Evolutionary conservation across 2,888 invertebrate species (phyloP).

Genomic region (Tetragnatha montana): DNA sequence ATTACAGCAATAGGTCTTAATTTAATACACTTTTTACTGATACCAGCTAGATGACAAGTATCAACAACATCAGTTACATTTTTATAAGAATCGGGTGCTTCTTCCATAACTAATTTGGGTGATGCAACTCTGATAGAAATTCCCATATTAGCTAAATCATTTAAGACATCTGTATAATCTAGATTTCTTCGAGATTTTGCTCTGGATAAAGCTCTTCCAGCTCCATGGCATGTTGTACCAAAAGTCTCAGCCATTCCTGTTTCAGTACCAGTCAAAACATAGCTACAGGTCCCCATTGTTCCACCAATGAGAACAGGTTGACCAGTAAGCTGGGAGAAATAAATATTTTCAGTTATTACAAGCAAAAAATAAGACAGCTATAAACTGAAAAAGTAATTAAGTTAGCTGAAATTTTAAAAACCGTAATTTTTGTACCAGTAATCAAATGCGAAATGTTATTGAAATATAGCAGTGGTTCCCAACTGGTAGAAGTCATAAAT

Average conservation of each 20-base stretch:
- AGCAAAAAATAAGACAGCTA: neutral
- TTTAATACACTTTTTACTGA: slow-evolving; percentile 97
- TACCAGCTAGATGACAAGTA: slow-evolving; percentile 97
- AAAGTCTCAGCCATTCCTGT: slow-evolving; percentile 98
- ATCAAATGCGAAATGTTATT: neutral
- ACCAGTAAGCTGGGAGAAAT: slow-evolving; percentile 87
- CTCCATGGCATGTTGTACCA: slow-evolving; percentile 99
- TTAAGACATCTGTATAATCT: slow-evolving; percentile 92
- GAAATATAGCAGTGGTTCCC: no score
- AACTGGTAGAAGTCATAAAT: no score
- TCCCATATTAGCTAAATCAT: slow-evolving; percentile 84
- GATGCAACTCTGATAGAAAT: slow-evolving; percentile 89
- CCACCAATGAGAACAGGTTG: slow-evolving; percentile 99
- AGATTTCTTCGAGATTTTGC: slow-evolving; percentile 97
- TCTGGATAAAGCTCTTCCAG: slow-evolving; percentile 95
- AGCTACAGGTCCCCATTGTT: slow-evolving; percentile 99
- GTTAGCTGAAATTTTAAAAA: neutral
- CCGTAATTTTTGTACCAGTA: neutral
- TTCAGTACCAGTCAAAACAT: slow-evolving; percentile 98
- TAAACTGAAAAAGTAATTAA: neutral
- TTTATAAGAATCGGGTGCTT: slow-evolving; percentile 99
- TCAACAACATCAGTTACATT: slow-evolving; percentile 99
- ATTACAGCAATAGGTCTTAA: slow-evolving; percentile 98
- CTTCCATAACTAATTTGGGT: slow-evolving; percentile 99
- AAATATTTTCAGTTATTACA: neutral